Conservation (phyloP, 2,888 invertebrate species). For the Lasioglossum pauxillum region DNA sequence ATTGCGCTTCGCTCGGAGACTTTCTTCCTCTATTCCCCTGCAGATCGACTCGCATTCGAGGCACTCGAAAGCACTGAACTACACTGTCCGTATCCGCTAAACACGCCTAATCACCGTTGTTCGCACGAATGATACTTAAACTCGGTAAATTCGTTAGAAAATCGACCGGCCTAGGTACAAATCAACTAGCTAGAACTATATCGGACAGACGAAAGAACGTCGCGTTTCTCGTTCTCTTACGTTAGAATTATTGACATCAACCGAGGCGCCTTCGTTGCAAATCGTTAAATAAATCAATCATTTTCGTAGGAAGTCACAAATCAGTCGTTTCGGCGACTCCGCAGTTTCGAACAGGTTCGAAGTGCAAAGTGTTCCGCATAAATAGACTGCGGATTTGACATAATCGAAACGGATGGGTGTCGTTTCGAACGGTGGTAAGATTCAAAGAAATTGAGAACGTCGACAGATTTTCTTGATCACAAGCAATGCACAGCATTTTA, state of each 20-base stretch:
- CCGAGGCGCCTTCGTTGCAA: neutral
- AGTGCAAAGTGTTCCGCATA: neutral
- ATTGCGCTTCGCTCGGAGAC: conserved; percentile 12
- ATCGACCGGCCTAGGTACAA: neutral
- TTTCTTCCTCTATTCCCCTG: conserved; percentile 46
- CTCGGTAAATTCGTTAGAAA: neutral
- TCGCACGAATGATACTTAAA: neutral
- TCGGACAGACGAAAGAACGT: neutral
- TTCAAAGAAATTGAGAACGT: neutral
- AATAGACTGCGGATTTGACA: neutral
- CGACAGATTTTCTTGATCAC: too few relatives aligned
- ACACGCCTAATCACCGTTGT: neutral
- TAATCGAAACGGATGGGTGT: too few relatives aligned
- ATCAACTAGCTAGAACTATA: neutral
- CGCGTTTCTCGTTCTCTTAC: neutral
- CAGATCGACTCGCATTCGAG: conserved; percentile 7
- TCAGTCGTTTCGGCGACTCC: neutral
- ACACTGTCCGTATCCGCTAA: neutral
- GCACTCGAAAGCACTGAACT: conserved; percentile 23
- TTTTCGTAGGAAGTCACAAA: neutral
- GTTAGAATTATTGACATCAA: neutral
- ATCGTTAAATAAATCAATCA: neutral
- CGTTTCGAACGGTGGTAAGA: too few relatives aligned
- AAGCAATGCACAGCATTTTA: too few relatives aligned
- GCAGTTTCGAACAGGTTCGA: neutral